phyloP scores from a whole-genome alignment of 2,888 invertebrate species.

The Coelogynopora nodosa region DNA sequence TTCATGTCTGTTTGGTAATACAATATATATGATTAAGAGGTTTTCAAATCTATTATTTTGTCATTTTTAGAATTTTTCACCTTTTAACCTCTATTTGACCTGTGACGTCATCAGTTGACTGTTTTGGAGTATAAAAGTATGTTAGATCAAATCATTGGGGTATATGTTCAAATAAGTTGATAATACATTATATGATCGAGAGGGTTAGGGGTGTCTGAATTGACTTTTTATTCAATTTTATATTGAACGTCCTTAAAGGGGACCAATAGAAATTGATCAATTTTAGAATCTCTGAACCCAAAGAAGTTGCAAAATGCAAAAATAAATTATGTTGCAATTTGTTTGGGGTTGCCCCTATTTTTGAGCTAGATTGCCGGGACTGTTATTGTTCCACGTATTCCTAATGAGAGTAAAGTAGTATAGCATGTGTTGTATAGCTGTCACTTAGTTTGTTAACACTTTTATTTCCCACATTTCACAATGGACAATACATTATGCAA shows the following conservation, averaged over 20 bases:
- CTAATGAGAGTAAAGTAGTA: no score
- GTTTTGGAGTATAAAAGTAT: background rate
- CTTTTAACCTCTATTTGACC: background rate
- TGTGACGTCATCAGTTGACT: background rate
- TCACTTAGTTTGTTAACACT: no score
- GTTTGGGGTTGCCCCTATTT: background rate
- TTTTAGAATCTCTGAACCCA: background rate
- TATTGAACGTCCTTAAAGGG: background rate
- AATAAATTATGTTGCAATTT: background rate
- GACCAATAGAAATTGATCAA: background rate
- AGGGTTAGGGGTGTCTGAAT: background rate
- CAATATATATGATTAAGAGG: background rate
- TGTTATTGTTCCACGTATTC: no score
- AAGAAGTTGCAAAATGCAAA: background rate
- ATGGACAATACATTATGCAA: no score
- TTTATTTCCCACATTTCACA: no score
- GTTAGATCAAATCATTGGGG: background rate
- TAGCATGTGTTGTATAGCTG: no score
- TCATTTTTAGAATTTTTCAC: background rate
- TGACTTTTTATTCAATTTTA: background rate
- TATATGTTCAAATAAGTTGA: background rate
- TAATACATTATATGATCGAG: background rate
- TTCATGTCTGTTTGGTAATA: background rate
- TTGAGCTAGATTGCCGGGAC: background rate
- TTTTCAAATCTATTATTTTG: background rate